Evolutionary conservation across 2,888 invertebrate genomes (phyloP), one percentile per base, ranked within the genome.

Genomic region (Hypercompe scribonia): DNA sequence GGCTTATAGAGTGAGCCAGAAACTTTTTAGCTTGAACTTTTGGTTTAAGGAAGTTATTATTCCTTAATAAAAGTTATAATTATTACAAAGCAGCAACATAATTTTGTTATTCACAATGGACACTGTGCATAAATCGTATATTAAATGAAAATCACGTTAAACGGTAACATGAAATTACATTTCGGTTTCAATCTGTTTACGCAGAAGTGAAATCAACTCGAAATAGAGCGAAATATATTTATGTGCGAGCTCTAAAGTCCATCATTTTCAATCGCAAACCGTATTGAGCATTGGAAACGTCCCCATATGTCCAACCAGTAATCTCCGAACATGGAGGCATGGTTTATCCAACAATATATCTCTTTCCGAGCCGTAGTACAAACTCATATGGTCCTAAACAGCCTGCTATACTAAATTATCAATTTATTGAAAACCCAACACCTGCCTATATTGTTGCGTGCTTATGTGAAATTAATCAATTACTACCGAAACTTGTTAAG

Each of bases 361-460:
- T 89, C 83, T 77, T 77, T 71, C 77, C 81, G 82, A 82, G 79
- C 74, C 76, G 73, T 70, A 74, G 71, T 81, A 79, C 76, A 78
- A 76, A 83, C 80, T 82, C 79, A 81, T 80, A 83, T 77, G 78
- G 73, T 78, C 66, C 69, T 75, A 79, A 79, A 80, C 77, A 75
- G 64, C 74, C 81, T 81, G 74, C 78, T 76, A 78, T 72, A 87
- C 84, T 90, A 88, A 87, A 90, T 89, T 90, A 90, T 89, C 88
- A 88, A 88, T 89, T 87, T 89, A 86, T 84, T 84, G 81, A 85
- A 87, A 88, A 84, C 82, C 79, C 84, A 85, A 81, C 88, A 90
- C 90, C 89, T 90, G 89, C 86, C 88, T 84, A 90, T 89, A 92
- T 90, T 89, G 92, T 88, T 89, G 90, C 93, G 92, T 93, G 93